A percentile compares a stretch with the other conserved stretches of the same genome.
Evolutionary conservation across 2,888 invertebrate genomes (phyloP).

Genomic region (Acronicta aceris): DNA sequence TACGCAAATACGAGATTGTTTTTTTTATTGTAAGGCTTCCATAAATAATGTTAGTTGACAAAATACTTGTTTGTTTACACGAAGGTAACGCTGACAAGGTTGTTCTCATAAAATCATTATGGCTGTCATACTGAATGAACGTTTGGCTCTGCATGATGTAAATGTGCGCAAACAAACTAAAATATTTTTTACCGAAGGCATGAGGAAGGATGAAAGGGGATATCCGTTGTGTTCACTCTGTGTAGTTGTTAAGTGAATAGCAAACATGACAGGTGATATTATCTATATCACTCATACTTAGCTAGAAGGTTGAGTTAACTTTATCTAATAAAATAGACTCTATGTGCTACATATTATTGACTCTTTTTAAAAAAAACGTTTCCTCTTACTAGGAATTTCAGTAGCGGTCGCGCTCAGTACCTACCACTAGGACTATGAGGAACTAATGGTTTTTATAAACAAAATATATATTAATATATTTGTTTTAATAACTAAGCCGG

Average conservation of each 20-base stretch:
- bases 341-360: no score
- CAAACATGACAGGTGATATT: conserved; percentile 47
- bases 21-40: conserved; percentile 1
- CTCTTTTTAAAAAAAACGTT: no score
- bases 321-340: conserved; percentile 4
- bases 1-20: conserved; percentile 51
- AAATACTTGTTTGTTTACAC: conserved; percentile 7
- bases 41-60: conserved; percentile 14
- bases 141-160: conserved; percentile 58
- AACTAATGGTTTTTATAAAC: no score
- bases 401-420: no score
- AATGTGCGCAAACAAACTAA: conserved; percentile 44
- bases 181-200: conserved; percentile 45
- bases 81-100: conserved; percentile 34
- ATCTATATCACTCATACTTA: conserved; percentile 41
- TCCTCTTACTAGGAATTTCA: no score
- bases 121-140: conserved; percentile 58
- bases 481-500: no score
- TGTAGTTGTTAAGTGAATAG: conserved; percentile 53
- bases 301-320: conserved; percentile 33
- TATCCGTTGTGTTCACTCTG: conserved; percentile 48
- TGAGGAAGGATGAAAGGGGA: conserved; percentile 53
- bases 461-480: no score
- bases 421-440: no score
- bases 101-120: conserved; percentile 63